phyloP scores from a whole-genome alignment of 1,140 invertebrate species.

The Zaprionus kolodkinae region DNA sequence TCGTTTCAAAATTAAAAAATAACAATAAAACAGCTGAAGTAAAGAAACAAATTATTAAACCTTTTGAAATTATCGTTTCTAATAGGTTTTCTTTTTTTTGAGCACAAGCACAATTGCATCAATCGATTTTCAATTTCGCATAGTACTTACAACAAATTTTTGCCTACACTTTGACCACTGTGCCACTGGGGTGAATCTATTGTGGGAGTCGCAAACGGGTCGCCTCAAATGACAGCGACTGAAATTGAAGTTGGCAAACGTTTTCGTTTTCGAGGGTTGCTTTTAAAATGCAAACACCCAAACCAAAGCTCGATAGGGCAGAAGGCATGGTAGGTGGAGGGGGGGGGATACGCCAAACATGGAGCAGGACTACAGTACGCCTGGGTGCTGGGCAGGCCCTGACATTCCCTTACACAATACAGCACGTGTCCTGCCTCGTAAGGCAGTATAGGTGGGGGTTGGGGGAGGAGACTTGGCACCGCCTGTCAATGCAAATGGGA shows the following conservation, averaged over 20 bases:
- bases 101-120: neutral
- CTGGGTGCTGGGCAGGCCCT: conserved; percentile 14
- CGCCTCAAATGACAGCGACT: conserved; percentile 72
- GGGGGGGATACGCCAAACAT: conserved; percentile 19
- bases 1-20: no score
- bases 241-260: conserved; percentile 80
- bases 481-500: conserved; percentile 47
- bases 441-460: neutral
- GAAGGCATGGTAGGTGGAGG: conserved; percentile 1
- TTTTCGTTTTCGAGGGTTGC: conserved; percentile 67
- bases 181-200: conserved; percentile 3
- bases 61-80: no score
- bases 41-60: no score
- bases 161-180: conserved; percentile 18
- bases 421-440: conserved; percentile 38
- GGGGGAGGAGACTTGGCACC: neutral
- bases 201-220: conserved; percentile 14
- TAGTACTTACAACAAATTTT: neutral
- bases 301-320: conserved; percentile 36
- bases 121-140: neutral
- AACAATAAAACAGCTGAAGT: no score
- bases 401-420: conserved; percentile 64
- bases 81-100: no score
- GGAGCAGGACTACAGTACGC: conserved; percentile 38
- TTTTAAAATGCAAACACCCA: conserved; percentile 80